Conservation (phyloP, 2,888 invertebrate species). For the Eilema griseolum region DNA sequence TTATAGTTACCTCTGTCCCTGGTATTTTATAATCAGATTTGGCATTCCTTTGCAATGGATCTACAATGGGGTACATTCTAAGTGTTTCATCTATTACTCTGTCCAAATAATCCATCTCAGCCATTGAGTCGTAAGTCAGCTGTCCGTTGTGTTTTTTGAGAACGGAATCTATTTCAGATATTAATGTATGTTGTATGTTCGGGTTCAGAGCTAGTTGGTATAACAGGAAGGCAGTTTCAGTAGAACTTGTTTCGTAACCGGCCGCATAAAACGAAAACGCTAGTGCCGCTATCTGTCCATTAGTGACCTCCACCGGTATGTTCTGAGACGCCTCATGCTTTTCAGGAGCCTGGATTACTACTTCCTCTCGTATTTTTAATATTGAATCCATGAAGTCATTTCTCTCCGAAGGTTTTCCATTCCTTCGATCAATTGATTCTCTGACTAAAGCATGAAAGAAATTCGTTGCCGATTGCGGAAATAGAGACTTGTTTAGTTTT, state of each 20-base stretch:
- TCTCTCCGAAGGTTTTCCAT: conserved; percentile 40
- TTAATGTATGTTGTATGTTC: conserved; percentile 62
- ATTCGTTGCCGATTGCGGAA: conserved; percentile 25
- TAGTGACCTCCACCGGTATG: conserved; percentile 47
- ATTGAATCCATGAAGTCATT: conserved; percentile 61
- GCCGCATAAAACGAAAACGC: conserved; percentile 68
- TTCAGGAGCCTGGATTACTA: conserved; percentile 24
- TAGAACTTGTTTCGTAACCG: conserved; percentile 75
- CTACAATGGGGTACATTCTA: conserved; percentile 76
- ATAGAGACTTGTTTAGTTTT: conserved; percentile 40
- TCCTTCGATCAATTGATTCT: conserved; percentile 37
- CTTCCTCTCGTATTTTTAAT: conserved; percentile 44
- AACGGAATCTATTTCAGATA: conserved; percentile 63
- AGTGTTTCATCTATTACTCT: conserved; percentile 73
- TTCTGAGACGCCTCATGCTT: conserved; percentile 20
- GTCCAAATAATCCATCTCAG: conserved; percentile 57
- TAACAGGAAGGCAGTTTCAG: conserved; percentile 63
- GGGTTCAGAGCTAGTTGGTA: conserved; percentile 68
- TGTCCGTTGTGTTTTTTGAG: conserved; percentile 57
- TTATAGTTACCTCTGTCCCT: conserved; percentile 61
- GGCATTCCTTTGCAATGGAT: conserved; percentile 64
- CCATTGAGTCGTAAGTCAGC: conserved; percentile 49
- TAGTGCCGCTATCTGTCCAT: conserved; percentile 60
- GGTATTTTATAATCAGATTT: conserved; percentile 64
- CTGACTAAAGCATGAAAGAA: conserved; percentile 46